Evolutionary conservation across 2,797 vertebrate genomes (phyloP), one percentile per base, ranked within the genome.

Genomic region (Pempheris klunzingeri): DNA sequence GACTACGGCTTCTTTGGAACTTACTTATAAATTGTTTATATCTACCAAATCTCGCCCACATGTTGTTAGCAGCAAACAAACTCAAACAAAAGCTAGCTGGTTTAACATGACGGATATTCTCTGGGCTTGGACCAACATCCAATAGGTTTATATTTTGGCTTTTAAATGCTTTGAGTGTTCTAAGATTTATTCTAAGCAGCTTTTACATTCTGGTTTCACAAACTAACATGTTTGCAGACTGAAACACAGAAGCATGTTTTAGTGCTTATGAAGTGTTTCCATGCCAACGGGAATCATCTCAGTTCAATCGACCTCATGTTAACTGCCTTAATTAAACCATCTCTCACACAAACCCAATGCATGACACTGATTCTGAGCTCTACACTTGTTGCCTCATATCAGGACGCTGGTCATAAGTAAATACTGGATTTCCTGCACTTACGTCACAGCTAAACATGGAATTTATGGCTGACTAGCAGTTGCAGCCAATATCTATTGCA

Each of bases 51-150:
- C 18, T 54, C n/a, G 54, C 24, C n/a, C 10, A 14, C 30, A 39
- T 34, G 60, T 20, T 2, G 17, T 64, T 53, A 36, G 64, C 32
- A 36, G 58, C 17, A 69, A 26, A 38, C 69, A n/a, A n/a, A n/a
- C 32, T 64, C 44, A 68, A 77, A 46, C 47, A 52, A 57, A 62
- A n/a, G 7, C 28, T 5, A 54, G 61, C 50, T 24, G 64, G 30
- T 47, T 47, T 15, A 41, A 49, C 46, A 59, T 7, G 18, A 41
- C 24, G 12, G 26, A 13, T 34, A 18, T 30, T 49, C 43, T 57
- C 34, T 57, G 41, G 32, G 43, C 7, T 36, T 49, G 54, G 28
- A 69, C 34, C 6, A 36, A 26, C 12, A 61, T 10, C 9, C 4
- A 69, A 32, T 12, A 20, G 34, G 5, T 53, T 43, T 34, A 34